Evolutionary conservation across 2,113 vertebrate species (phyloP).

Genomic region (Fregetta grallaria): DNA sequence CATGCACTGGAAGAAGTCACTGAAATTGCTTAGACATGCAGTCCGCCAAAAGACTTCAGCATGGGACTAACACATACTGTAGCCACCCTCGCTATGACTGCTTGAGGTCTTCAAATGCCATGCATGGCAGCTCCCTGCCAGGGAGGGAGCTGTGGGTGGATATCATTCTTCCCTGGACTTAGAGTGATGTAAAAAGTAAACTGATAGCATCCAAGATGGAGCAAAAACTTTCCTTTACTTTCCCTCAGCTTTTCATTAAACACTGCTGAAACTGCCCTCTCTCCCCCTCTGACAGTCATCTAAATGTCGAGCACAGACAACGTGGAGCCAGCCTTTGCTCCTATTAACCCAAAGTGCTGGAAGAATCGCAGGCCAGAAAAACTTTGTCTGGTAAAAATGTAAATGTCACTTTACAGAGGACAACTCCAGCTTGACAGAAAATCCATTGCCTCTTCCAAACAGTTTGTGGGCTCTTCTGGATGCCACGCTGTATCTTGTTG

Average conservation of each 20-base stretch:
- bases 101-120: background rate
- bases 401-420: background rate
- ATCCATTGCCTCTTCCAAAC: background rate
- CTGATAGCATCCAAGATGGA: background rate
- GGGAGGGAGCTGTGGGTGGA: background rate
- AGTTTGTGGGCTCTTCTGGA: background rate
- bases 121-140: background rate
- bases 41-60: background rate
- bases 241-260: constrained; percentile 14
- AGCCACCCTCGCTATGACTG: background rate
- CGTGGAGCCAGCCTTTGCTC: background rate
- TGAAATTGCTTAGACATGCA: background rate
- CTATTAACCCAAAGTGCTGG: constrained; percentile 20
- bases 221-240: background rate
- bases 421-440: background rate
- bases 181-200: background rate
- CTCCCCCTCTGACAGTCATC: background rate
- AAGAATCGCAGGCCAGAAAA: background rate
- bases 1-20: background rate
- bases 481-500: background rate
- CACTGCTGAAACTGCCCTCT: background rate
- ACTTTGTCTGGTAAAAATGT: constrained; percentile 6
- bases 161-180: background rate
- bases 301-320: constrained; percentile 18
- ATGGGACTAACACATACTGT: background rate